Conservation (phyloP, 2,797 vertebrate genomes). For the Sebastiscus albofasciatus region DNA sequence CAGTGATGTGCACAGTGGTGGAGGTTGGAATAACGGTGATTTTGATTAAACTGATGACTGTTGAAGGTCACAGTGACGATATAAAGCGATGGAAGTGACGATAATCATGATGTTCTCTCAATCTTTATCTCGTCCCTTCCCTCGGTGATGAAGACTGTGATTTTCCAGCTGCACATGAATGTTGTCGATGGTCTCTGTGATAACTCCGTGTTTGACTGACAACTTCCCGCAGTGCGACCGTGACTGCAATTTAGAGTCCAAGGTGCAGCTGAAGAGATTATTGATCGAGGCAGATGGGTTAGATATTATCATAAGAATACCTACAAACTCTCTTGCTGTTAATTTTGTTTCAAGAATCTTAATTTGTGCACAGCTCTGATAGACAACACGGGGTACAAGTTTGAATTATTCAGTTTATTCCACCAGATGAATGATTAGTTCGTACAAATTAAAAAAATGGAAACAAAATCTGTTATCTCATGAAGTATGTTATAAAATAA, state of each 20-base stretch:
- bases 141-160: neutral
- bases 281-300: constrained; percentile 26
- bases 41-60: constrained; percentile 40
- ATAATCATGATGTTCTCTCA: constrained; percentile 43
- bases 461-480: neutral
- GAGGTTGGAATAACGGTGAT: constrained; percentile 30
- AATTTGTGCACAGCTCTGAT: neutral
- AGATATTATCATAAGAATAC: constrained; percentile 25
- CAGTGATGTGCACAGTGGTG: neutral
- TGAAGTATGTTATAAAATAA: neutral
- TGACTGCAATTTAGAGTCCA: constrained; percentile 17
- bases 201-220: constrained; percentile 14
- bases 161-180: constrained; percentile 4
- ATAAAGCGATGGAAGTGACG: constrained; percentile 32
- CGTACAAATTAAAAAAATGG: neutral
- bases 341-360: constrained; percentile 20
- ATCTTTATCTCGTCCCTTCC: constrained; percentile 25
- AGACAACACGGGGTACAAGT: neutral
- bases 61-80: constrained; percentile 55
- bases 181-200: constrained; percentile 10
- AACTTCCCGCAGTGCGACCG: neutral
- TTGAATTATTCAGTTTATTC: neutral
- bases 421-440: neutral
- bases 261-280: constrained; percentile 26
- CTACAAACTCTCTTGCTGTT: constrained; percentile 16